Base-by-base conservation (phyloP, 2,797 vertebrate genomes). In the Tangara arthus region DNA sequence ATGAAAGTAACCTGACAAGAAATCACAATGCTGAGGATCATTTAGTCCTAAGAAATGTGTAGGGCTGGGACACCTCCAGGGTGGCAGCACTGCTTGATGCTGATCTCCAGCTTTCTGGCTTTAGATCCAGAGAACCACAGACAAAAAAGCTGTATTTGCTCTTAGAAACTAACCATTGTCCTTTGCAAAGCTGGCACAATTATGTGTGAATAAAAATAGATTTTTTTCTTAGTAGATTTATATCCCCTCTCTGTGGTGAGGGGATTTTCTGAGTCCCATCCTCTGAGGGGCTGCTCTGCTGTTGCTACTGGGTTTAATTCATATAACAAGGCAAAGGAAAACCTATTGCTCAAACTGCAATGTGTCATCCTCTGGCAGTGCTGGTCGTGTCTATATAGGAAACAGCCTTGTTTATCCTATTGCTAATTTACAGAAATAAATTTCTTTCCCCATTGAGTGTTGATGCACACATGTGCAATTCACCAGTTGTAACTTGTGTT, bases 381-480 rank as follows among this genome's bases (percentile, higher is more conserved):
- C 57, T 57, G 56, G 24, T 15, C 53, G 15, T 22, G 53, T 49
- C 76, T 80, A 7, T 47, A 53, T n/a, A 41, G 68, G 47, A 72
- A 55, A 34, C 24, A 71, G 55, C 55, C 52, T 87, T 35, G 55
- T 94, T 95, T 90, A 90, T 92, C 15, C 4, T 66, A 30, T 44
- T 77, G 88, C 84, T 97, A 94, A 95, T 97, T 93, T 96, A 95
- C 57, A 93, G 88, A 91, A 95, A 96, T 94, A 89, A 92, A 95
- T 97, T 92, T 94, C 44, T 90, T 95, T 89, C 59, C 82, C 59
- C 41, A 32, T 28, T 80, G 73, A 87, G 79, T 6, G 2, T 53
- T 90, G 78, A 92, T 82, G 87, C 46, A 35, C 66, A 10, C 61
- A 52, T 14, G 44, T 91, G 73, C 94, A 94, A 92, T 95, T 94